Percentiles rank a stretch among this genome's conserved stretches.
Evolutionary conservation across 1,140 invertebrate species (phyloP).

Genomic region (Lepidostoma basale): DNA sequence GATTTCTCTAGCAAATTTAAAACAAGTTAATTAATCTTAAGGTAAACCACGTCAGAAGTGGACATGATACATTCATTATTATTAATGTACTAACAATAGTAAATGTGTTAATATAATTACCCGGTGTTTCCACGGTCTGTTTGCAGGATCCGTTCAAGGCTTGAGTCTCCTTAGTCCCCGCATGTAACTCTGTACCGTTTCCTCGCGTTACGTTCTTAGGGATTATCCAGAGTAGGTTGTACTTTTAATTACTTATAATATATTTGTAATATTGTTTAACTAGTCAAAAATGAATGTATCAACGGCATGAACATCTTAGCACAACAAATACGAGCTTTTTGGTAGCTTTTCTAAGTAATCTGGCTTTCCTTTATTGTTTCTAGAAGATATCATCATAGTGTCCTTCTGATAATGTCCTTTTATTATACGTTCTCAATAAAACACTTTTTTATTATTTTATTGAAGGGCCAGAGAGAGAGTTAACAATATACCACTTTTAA

Average conservation of each 20-base stretch:
- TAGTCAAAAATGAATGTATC: slow-evolving; percentile 38
- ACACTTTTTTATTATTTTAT: no score
- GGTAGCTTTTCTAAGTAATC: slow-evolving; percentile 43
- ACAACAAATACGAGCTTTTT: slow-evolving; percentile 45
- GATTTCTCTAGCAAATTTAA: slow-evolving; percentile 40
- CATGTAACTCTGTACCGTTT: no score
- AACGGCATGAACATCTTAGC: slow-evolving; percentile 38
- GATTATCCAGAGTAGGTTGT: no score
- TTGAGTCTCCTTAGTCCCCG: no score
- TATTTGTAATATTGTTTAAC: neutral
- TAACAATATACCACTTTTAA: no score
- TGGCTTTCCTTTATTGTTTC: slow-evolving; percentile 21
- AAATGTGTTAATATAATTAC: no score
- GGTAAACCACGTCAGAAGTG: slow-evolving; percentile 24
- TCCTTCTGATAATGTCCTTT: neutral
- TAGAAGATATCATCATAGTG: slow-evolving; percentile 10
- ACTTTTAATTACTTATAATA: slow-evolving; percentile 5
- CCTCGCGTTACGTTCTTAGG: no score
- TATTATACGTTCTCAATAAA: no score
- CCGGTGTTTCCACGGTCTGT: no score
- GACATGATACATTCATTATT: slow-evolving; percentile 19
- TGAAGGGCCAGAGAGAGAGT: no score
- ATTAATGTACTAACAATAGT: neutral
- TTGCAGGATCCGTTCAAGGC: no score
- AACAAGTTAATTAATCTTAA: slow-evolving; percentile 40